A percentile compares a stretch with the other conserved stretches of the same genome.
These are phyloP conservation scores for Romanogobio albipinnatus DNA, from an alignment of 2,113 vertebrate species.

Conservation along the genomic window DNA sequence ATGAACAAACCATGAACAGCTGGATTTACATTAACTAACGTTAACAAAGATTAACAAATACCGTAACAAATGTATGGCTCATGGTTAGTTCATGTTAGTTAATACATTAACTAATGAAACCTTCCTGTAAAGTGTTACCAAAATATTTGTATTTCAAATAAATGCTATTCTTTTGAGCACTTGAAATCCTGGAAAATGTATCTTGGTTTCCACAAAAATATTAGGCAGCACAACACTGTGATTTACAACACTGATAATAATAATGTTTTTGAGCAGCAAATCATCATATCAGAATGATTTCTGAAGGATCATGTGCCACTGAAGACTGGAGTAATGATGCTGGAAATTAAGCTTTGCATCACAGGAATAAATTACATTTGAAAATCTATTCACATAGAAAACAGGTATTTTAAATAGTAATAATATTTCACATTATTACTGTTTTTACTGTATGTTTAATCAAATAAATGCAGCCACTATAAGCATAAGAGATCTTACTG, in stretches of 20 bases:
- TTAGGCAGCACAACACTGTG: not conserved
- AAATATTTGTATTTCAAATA: not conserved
- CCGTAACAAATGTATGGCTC: too few species aligned
- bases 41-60: too few species aligned
- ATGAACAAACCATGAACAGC: too few species aligned
- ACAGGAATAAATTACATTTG: not conserved
- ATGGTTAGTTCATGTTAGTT: too few species aligned
- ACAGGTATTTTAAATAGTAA: not conserved
- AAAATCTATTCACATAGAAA: not conserved
- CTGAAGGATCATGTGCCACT: not conserved
- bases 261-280: not conserved
- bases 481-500: not conserved
- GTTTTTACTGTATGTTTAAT: not conserved
- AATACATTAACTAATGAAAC: too few species aligned
- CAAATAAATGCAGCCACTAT: not conserved
- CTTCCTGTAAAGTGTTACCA: too few species aligned
- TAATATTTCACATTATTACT: not conserved
- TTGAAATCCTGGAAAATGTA: not conserved
- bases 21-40: too few species aligned
- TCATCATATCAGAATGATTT: not conserved
- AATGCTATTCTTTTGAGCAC: not conserved
- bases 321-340: not conserved
- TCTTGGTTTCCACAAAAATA: not conserved
- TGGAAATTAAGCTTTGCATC: not conserved
- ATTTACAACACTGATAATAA: not conserved